Base-by-base conservation (phyloP, 2,797 vertebrate species). In the Epinephelus coioides region DNA sequence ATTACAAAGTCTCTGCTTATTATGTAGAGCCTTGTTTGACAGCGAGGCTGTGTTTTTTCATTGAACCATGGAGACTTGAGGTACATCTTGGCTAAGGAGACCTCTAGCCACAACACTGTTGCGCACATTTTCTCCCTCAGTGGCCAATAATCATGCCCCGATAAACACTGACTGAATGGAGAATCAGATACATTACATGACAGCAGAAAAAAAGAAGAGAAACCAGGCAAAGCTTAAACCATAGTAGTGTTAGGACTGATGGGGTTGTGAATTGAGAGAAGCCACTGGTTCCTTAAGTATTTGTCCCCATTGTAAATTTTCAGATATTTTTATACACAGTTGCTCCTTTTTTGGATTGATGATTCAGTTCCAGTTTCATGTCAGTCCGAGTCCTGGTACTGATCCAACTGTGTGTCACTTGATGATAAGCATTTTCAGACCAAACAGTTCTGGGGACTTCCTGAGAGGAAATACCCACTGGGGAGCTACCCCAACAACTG, bases 101-200 rank as follows among this genome's bases (percentile, higher is more conserved):
- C 34, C 23, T 43, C 38, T 12, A 19, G 54, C 63, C 49, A 51
- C 12, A 57, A 51, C 1, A 40, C 25, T 46, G 51, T 14, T 3
- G 21, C 64, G 17, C 17, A 50, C 18, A 43, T 61, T 66, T 76
- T 75, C 69, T 69, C 68, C 76, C 60, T 82, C 81, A 56, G 62
- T 18, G 34, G 61, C 6, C 67, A 21, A 81, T 78, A 18, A 78
- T 27, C 67, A 69, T 8, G 61, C 30, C 21, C 40, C 13, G 34
- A 72, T 84, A 53, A 75, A 80, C 67, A 74, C 3, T 6, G 59
- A 57, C 19, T 3, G 55, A 76, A 15, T 21, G 3, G 21, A 18
- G 54, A 2, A 34, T 67, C 1, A 50, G 53, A 75, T 43, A 13
- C n/a, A 2, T 62, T 34, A 64, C 70, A 57, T 23, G 43, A 47